Base-by-base conservation (phyloP, 1,140 invertebrate genomes). In the Pogonomyrmex barbatus region DNA sequence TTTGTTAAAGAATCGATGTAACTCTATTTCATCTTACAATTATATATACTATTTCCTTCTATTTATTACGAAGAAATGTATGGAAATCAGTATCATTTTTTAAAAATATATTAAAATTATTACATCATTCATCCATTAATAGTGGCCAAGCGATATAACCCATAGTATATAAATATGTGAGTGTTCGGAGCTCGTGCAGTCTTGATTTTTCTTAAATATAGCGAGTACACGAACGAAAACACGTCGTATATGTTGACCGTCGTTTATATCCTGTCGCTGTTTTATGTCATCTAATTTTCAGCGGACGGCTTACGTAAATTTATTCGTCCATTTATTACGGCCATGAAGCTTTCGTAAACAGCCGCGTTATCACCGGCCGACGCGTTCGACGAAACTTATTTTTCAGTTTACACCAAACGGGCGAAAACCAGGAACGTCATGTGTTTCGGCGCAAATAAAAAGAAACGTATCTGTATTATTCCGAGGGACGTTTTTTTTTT, bases 241-340 rank as follows among this genome's bases (percentile, higher is more conserved):
- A 47, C 68, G 79, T 24, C 33, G 68, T 50, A 47, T 30, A 62
- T 83, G 79, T 83, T 75, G 56, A 60, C 68, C 68, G 68, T 83
- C 79, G 54, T 83, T 83, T 83, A 83, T 83, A 83, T 75, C 47
- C 79, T 30, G 68, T 83, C 79, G 79, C 56, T 60, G 68, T 83
- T 83, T 75, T 75, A 47, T 60, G 68, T 60, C 79, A 60, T 70
- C 79, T 83, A 83, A 83, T 83, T 83, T 73, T 60, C 79, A 24
- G 68, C 68, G 30, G 54, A 36, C 54, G 79, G 54, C 79, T 83
- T 83, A 83, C 42, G 68, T 75, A 75, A 83, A 83, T 83, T 83
- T 83, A 83, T 75, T 75, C 79, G 42, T 36, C 79, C 79, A 83
- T 83, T 83, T 83, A 83, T 83, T 83, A 83, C 67, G 33, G 30